Evolutionary conservation across 2,888 invertebrate species (phyloP).

Genomic region (Chrysomela aeneicollis): DNA sequence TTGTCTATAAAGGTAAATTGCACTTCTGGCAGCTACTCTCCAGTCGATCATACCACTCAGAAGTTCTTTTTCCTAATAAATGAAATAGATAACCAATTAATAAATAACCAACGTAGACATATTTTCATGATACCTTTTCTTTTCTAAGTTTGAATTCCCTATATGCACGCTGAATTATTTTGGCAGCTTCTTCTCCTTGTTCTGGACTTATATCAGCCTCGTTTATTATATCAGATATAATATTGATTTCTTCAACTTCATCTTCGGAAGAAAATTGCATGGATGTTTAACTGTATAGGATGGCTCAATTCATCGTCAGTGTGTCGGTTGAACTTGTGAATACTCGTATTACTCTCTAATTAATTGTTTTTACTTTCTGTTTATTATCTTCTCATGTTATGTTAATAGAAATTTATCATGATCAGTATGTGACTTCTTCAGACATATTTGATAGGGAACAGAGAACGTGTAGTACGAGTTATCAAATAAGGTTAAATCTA

Average conservation of each 20-base stretch:
- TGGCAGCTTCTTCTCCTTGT: conserved; percentile 54
- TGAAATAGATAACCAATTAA: neutral
- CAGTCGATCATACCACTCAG: conserved; percentile 58
- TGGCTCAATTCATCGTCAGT: too few species aligned
- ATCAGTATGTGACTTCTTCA: too few species aligned
- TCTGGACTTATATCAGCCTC: conserved; percentile 47
- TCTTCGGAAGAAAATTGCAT: conserved; percentile 19
- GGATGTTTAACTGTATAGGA: too few species aligned
- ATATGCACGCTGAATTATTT: conserved; percentile 56
- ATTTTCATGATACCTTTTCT: conserved; percentile 20
- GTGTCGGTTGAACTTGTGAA: too few species aligned
- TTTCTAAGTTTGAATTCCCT: conserved; percentile 40
- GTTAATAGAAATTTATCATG: too few species aligned
- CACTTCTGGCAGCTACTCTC: conserved; percentile 58
- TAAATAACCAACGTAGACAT: neutral
- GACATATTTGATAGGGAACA: too few species aligned
- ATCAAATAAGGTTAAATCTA: too few species aligned
- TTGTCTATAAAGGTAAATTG: conserved; percentile 55
- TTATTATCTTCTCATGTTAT: too few species aligned
- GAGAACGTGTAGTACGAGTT: too few species aligned
- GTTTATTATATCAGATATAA: conserved; percentile 49
- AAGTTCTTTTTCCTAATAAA: conserved; percentile 47
- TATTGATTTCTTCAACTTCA: conserved; percentile 47
- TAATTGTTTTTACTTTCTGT: too few species aligned
- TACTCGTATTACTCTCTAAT: too few species aligned